Percentiles rank a stretch among this genome's conserved stretches.
Conservation (phyloP, 2,113 vertebrate species). For the Orientallactaga bullata region DNA sequence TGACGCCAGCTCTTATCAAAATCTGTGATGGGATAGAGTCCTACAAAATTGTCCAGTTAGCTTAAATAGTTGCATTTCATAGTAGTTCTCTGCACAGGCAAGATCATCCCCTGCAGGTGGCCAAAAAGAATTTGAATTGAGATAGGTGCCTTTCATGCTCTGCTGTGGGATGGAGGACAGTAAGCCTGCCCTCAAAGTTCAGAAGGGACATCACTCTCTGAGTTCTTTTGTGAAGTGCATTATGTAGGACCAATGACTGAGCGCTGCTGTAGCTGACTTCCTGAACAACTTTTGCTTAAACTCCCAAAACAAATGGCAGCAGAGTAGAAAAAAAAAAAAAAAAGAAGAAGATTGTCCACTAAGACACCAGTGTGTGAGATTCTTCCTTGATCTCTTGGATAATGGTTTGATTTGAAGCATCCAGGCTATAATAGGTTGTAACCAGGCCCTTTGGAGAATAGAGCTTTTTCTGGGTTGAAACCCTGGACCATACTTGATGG, state of each 20-base stretch:
- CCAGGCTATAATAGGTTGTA: neutral
- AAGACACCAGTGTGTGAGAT: neutral
- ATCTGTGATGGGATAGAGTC: neutral
- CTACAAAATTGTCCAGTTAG: neutral
- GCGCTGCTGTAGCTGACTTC: neutral
- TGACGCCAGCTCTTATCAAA: neutral
- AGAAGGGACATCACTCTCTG: neutral
- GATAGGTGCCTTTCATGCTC: neutral
- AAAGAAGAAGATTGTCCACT: neutral
- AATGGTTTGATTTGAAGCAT: neutral
- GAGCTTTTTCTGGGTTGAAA: neutral
- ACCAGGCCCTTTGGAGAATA: neutral
- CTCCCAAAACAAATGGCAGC: neutral
- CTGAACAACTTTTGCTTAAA: neutral
- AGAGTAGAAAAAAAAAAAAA: too few relatives aligned
- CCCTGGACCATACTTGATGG: neutral
- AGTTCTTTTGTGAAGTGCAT: neutral
- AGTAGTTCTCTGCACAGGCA: neutral
- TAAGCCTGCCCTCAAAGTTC: neutral
- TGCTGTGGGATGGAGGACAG: neutral
- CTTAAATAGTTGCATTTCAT: neutral
- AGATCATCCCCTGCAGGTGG: neutral
- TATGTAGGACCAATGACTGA: neutral
- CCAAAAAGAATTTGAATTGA: neutral
- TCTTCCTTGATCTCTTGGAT: neutral